Conservation (phyloP, 2,113 vertebrate genomes). For the Oxygymnocypris stewartii region DNA sequence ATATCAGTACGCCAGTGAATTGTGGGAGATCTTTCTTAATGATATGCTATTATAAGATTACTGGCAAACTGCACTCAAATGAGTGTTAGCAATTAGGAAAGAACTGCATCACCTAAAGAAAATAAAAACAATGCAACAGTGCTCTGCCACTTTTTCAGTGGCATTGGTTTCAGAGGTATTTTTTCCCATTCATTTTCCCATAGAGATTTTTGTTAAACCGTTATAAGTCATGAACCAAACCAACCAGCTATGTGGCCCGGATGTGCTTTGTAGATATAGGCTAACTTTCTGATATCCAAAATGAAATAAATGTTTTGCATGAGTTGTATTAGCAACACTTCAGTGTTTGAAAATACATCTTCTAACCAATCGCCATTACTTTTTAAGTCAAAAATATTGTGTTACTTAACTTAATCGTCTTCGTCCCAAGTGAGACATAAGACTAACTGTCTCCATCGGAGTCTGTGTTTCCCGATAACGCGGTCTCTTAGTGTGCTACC, state of each 20-base stretch:
- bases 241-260: not conserved
- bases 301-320: too few species aligned
- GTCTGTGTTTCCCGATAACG: too few species aligned
- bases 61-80: not conserved
- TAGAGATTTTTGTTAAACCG: not conserved
- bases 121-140: not conserved
- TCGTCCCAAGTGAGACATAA: too few species aligned
- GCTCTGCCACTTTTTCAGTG: not conserved
- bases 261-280: too few species aligned
- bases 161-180: not conserved
- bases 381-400: too few species aligned
- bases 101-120: not conserved
- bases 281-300: too few species aligned
- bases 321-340: too few species aligned
- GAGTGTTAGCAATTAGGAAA: not conserved
- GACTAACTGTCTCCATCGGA: too few species aligned
- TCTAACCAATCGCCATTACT: too few species aligned
- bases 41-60: not conserved
- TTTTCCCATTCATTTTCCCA: not conserved
- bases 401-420: too few species aligned
- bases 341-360: too few species aligned
- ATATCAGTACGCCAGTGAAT: not conserved
- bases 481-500: too few species aligned
- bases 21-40: not conserved
- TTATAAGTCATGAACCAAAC: not conserved